These are phyloP conservation scores for Spialia ferax DNA, from an alignment of 2,888 invertebrate species.

Conservation along the genomic window DNA sequence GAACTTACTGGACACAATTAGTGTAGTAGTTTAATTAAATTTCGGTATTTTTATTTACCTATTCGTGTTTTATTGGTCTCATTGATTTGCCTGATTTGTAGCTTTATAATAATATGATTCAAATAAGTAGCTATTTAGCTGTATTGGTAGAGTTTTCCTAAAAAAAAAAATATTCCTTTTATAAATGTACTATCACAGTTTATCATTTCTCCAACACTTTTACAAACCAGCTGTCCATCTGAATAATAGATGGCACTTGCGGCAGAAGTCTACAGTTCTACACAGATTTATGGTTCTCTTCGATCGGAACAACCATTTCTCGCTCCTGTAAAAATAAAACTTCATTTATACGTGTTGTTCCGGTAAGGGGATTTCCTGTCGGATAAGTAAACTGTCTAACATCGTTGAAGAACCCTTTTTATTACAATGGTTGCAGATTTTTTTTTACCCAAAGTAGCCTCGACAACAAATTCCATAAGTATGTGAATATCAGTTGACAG, in stretches of 20 bases:
- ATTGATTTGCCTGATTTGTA: too few relatives aligned
- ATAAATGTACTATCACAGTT: slow-evolving; percentile 38
- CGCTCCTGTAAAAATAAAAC: slow-evolving; percentile 13
- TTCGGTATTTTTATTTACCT: too few relatives aligned
- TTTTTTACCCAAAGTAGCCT: slow-evolving; percentile 11
- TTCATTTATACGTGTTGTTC: slow-evolving; percentile 20
- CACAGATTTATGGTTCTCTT: slow-evolving; percentile 68
- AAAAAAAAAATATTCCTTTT: not conserved
- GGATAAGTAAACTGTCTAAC: not conserved
- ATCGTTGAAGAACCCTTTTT: slow-evolving; percentile 8
- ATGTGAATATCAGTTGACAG: slow-evolving; percentile 60
- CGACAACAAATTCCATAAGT: slow-evolving; percentile 42
- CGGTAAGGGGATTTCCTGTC: slow-evolving; percentile 12
- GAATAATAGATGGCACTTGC: slow-evolving; percentile 63
- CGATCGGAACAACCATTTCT: slow-evolving; percentile 53
- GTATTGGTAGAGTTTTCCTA: not conserved
- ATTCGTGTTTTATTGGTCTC: too few relatives aligned
- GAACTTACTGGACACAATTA: too few relatives aligned
- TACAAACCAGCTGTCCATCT: slow-evolving; percentile 58
- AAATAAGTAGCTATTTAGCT: too few relatives aligned
- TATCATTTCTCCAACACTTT: slow-evolving; percentile 66
- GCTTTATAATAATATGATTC: too few relatives aligned
- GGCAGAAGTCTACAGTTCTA: slow-evolving; percentile 69
- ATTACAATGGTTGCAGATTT: slow-evolving; percentile 8
- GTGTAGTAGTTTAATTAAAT: too few relatives aligned